Base-by-base conservation (phyloP, 2,888 invertebrate species). In the Allygus modestus region DNA sequence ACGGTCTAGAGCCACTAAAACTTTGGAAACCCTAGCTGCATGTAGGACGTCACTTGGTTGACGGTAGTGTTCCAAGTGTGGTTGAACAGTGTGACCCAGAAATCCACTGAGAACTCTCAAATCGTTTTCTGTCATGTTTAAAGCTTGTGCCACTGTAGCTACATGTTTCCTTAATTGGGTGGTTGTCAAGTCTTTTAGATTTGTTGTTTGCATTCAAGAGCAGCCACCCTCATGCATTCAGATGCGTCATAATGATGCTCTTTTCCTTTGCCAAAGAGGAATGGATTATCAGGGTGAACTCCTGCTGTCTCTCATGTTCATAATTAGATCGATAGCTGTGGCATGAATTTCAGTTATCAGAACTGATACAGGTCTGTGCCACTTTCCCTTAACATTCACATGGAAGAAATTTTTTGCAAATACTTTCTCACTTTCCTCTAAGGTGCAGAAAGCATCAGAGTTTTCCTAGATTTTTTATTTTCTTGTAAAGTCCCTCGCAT, bases 311-410 rank as follows among this genome's bases (percentile, higher is more conserved):
- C 54, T 54, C 20, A 23, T 20, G 5, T 7, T 54, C 11, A 54
- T 54, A 1, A 54, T 54, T 11, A 12, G 5, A 15, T 23, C 20
- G 20, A 54, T 54, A 54, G 5, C 1, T 2, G 11, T 15, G 2
- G 11, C 15, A 20, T 54, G 54, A 7, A 7, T 0, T 2, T 1
- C 4, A 9, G 20, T 69, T 0, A 69, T 69, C 1, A 69, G 37
- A n/a, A 69, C 11, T 69, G 37, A 5, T 31, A 69, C 69, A n/a
- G 69, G 20, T 31, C 69, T 28, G n/a, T 69, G 69, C 69, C 69
- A 69, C 33, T 69, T 69, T 9, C 69, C 69, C n/a, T 69, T 69
- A 11, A 69, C 31, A 69, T 2, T 1, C 2, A 69, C 31, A 69
- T 69, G 69, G 17, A 9, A 31, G 20, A 69, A 33, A 1, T 31